phyloP scores from a whole-genome alignment of 2,797 vertebrate species.

The Microcaecilia unicolor region DNA sequence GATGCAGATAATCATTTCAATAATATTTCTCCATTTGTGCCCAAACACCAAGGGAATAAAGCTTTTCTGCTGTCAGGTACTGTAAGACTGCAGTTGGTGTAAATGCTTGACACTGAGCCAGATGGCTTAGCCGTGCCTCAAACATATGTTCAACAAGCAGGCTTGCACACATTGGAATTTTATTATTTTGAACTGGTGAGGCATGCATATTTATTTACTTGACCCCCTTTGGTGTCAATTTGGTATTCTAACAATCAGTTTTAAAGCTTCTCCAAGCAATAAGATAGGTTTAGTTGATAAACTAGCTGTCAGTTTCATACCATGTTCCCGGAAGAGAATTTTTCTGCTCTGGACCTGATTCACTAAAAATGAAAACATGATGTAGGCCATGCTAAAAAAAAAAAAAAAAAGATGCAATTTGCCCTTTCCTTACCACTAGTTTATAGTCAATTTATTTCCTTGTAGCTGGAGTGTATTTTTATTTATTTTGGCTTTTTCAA shows the following conservation, averaged over 20 bases:
- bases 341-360: slow-evolving; percentile 16
- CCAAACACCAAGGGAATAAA: slow-evolving; percentile 95
- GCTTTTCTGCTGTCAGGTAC: slow-evolving; percentile 99
- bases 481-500: too few species aligned
- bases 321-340: slow-evolving; percentile 8
- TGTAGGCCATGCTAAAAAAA: neutral
- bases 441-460: too few species aligned
- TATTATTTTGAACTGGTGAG: slow-evolving; percentile 94
- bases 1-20: slow-evolving; percentile 99
- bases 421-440: neutral
- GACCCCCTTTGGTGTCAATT: slow-evolving; percentile 60
- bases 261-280: slow-evolving; percentile 34
- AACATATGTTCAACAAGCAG: slow-evolving; percentile 99
- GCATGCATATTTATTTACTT: slow-evolving; percentile 94
- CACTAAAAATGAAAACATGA: slow-evolving; percentile 11
- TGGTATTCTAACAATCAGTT: slow-evolving; percentile 61
- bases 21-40: slow-evolving; percentile 99
- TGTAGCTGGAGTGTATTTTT: too few species aligned
- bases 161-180: slow-evolving; percentile 86
- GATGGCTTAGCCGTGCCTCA: slow-evolving; percentile 95
- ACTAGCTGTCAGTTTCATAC: slow-evolving; percentile 20
- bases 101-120: slow-evolving; percentile 99
- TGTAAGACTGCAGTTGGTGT: slow-evolving; percentile 96
- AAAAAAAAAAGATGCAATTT: neutral
- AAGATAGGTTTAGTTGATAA: slow-evolving; percentile 29